These are phyloP conservation scores for Stramonita haemastoma DNA, from an alignment of 2,888 invertebrate genomes.

Conservation along the genomic window DNA sequence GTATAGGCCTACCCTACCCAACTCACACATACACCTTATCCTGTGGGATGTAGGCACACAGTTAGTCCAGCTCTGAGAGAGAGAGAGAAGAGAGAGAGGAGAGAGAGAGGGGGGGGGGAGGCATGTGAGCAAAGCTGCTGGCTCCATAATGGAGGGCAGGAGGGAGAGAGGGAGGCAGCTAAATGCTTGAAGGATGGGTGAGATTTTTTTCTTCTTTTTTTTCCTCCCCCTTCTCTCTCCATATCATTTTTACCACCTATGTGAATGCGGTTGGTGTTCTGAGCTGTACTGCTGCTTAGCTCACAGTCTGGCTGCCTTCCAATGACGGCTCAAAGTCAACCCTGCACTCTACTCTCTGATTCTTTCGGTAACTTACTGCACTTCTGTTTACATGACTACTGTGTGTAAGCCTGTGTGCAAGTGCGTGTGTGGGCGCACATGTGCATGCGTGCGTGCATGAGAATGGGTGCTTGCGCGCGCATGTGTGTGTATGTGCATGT, in stretches of 20 bases:
- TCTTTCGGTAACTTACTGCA: too few species aligned
- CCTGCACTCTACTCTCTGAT: neutral
- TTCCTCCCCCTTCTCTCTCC: neutral
- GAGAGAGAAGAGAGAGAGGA: neutral
- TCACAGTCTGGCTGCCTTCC: neutral
- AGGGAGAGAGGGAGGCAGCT: too few species aligned
- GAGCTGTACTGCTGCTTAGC: neutral
- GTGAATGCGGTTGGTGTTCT: neutral
- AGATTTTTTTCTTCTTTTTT: too few species aligned
- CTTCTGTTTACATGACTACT: too few species aligned
- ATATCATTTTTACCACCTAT: too few species aligned
- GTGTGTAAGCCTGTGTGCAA: neutral
- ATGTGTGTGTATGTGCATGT: neutral
- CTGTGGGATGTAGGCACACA: too few species aligned
- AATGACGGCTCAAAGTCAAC: neutral
- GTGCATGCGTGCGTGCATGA: neutral
- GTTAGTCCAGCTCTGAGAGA: neutral
- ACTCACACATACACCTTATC: too few species aligned
- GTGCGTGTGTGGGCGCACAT: neutral
- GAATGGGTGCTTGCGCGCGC: neutral
- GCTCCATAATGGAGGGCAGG: too few species aligned
- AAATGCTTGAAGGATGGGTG: too few species aligned
- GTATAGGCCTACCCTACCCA: too few species aligned
- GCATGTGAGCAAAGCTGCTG: too few species aligned
- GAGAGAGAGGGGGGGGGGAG: neutral